Evolutionary conservation across 2,888 invertebrate species (phyloP).

Genomic region (Meganola albula): DNA sequence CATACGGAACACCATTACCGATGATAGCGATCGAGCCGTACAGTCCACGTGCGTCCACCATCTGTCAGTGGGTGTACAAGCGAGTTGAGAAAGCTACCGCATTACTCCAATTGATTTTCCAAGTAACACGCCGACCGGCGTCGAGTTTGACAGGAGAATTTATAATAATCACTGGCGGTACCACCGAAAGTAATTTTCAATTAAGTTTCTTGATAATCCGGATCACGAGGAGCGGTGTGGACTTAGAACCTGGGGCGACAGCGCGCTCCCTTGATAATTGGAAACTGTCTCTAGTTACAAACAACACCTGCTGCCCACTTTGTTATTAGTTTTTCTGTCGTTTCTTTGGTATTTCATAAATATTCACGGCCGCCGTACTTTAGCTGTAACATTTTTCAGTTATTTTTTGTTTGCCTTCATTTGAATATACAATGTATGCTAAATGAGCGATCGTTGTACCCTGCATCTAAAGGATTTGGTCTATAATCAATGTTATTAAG

Average conservation of each 20-base stretch:
- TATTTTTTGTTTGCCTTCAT: conserved; percentile 26
- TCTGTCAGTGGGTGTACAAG: conserved; percentile 10
- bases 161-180: conserved; percentile 55
- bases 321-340: conserved; percentile 20
- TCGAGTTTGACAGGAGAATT: conserved; percentile 57
- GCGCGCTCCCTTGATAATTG: conserved; percentile 56
- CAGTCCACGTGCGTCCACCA: conserved; percentile 13
- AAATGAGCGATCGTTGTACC: conserved; percentile 42
- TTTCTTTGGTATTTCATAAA: conserved; percentile 23
- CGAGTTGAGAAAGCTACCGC: conserved; percentile 45
- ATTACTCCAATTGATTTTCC: conserved; percentile 50
- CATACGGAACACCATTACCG: conserved; percentile 35
- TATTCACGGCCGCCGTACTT: conserved; percentile 16
- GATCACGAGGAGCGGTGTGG: conserved; percentile 43
- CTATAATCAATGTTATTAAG: conserved; percentile 54
- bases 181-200: conserved; percentile 70
- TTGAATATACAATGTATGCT: conserved; percentile 31
- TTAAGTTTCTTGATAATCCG: conserved; percentile 72
- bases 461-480: conserved; percentile 51
- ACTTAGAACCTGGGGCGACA: conserved; percentile 53
- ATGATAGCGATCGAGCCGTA: conserved; percentile 27
- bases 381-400: conserved; percentile 24
- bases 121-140: conserved; percentile 34
- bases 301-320: conserved; percentile 44
- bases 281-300: conserved; percentile 58